A percentile compares a stretch with the other conserved stretches of the same genome.
phyloP scores from a whole-genome alignment of 2,113 vertebrate species.

The Helogale parvula region DNA sequence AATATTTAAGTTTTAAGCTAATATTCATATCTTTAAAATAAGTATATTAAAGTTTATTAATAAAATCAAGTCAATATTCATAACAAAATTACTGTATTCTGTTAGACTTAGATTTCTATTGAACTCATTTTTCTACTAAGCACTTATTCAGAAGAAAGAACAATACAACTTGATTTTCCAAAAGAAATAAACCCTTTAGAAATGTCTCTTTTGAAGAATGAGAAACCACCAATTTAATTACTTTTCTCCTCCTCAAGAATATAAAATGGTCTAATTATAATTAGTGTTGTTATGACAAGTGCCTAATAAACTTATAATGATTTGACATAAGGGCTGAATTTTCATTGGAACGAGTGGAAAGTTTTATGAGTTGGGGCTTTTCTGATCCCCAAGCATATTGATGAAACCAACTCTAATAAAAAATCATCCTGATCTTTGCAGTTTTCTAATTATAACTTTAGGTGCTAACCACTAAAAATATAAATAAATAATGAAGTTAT shows the following conservation, averaged over 20 bases:
- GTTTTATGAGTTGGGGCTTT: background rate
- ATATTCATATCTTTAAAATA: conserved; percentile 27
- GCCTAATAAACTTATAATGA: conserved; percentile 61
- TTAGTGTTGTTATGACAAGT: conserved; percentile 52
- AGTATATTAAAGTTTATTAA: conserved; percentile 35
- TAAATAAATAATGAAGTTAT: conserved; percentile 34
- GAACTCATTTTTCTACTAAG: background rate
- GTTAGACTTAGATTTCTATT: conserved; percentile 18
- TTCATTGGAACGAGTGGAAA: conserved; percentile 1
- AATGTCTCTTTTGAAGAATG: conserved; percentile 29
- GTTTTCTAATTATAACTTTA: conserved; percentile 62
- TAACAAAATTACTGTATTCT: conserved; percentile 39
- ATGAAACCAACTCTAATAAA: conserved; percentile 44
- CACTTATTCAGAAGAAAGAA: conserved; percentile 51
- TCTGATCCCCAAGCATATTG: conserved; percentile 42
- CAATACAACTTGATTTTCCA: conserved; percentile 67
- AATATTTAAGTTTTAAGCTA: conserved; percentile 61
- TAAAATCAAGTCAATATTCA: conserved; percentile 47
- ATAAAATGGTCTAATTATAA: conserved; percentile 61
- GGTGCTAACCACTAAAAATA: conserved; percentile 40
- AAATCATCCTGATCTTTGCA: conserved; percentile 30
- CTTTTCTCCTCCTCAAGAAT: conserved; percentile 39
- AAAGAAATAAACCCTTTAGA: conserved; percentile 61
- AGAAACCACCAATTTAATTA: conserved; percentile 64
- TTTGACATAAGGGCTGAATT: conserved; percentile 47